Evolutionary conservation across 2,888 invertebrate genomes (phyloP).

Genomic region (Morpho helenor): DNA sequence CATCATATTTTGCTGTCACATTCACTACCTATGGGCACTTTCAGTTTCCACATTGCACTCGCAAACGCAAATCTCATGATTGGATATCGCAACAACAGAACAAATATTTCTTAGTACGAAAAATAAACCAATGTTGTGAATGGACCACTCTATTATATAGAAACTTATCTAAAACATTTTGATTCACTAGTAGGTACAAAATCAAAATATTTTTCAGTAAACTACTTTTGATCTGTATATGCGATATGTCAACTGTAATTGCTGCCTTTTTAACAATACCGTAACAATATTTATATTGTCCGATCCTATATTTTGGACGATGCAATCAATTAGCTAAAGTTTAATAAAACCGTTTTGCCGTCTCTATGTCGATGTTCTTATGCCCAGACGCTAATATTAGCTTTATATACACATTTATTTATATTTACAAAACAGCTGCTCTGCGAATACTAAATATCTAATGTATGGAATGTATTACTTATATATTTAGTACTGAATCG

Average conservation of each 20-base stretch:
- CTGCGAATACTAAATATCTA: slow-evolving; percentile 46
- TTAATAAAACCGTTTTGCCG: slow-evolving; percentile 21
- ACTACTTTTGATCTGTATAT: too few relatives aligned
- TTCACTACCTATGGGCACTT: too few relatives aligned
- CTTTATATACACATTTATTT: slow-evolving; percentile 61
- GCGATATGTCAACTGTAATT: slow-evolving; percentile 18
- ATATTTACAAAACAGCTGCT: slow-evolving; percentile 66
- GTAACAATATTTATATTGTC: slow-evolving; percentile 29
- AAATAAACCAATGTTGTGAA: too few relatives aligned
- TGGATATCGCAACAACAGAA: not conserved
- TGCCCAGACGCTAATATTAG: slow-evolving; percentile 32
- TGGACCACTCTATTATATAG: too few relatives aligned
- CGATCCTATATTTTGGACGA: slow-evolving; percentile 23
- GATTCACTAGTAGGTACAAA: too few relatives aligned
- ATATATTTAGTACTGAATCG: slow-evolving; percentile 53
- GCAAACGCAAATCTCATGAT: not conserved
- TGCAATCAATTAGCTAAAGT: slow-evolving; percentile 22
- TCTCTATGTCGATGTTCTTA: slow-evolving; percentile 26
- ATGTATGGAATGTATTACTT: slow-evolving; percentile 68
- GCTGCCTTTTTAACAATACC: slow-evolving; percentile 32
- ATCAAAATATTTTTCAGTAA: too few relatives aligned
- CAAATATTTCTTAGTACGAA: too few relatives aligned
- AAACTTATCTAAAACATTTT: too few relatives aligned
- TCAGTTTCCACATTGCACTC: not conserved
- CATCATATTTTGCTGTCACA: too few relatives aligned